A percentile compares a stretch with the other conserved stretches of the same genome.
Evolutionary conservation across 2,113 vertebrate species (phyloP).

Genomic region (Megaptera novaeangliae): DNA sequence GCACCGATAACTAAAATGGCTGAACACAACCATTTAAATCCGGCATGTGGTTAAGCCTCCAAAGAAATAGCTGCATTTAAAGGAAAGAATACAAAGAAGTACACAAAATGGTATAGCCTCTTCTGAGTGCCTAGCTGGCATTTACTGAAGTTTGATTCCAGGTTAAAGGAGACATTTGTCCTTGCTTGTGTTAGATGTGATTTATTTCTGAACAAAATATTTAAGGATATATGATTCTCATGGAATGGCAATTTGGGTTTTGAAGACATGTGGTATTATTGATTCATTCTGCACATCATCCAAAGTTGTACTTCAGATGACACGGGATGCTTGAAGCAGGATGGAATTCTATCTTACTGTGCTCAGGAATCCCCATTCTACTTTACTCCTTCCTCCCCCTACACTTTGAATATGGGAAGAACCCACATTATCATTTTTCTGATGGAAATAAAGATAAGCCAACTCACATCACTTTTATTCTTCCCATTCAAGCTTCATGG

Average conservation of each 20-base stretch:
- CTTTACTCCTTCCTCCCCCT: not conserved
- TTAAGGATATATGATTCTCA: not conserved
- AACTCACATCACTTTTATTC: not conserved
- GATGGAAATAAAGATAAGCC: conserved; percentile 4
- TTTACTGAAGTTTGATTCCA: not conserved
- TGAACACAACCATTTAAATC: conserved; percentile 1
- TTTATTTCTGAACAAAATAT: not conserved
- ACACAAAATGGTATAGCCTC: not conserved
- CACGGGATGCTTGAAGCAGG: not conserved
- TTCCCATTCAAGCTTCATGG: not conserved
- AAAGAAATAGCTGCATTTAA: not conserved
- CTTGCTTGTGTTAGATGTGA: not conserved
- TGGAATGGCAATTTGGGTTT: not conserved
- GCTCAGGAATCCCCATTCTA: not conserved
- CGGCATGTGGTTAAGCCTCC: not conserved
- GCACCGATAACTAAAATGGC: not conserved
- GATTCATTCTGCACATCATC: not conserved
- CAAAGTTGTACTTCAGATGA: not conserved
- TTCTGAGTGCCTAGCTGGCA: not conserved
- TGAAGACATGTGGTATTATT: not conserved
- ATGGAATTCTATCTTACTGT: not conserved
- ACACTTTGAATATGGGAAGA: not conserved
- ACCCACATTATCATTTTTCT: not conserved
- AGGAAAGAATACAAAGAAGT: not conserved
- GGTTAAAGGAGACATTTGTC: not conserved